Evolutionary conservation across 2,797 vertebrate species (phyloP).

Genomic region (Rhinoraja longicauda): DNA sequence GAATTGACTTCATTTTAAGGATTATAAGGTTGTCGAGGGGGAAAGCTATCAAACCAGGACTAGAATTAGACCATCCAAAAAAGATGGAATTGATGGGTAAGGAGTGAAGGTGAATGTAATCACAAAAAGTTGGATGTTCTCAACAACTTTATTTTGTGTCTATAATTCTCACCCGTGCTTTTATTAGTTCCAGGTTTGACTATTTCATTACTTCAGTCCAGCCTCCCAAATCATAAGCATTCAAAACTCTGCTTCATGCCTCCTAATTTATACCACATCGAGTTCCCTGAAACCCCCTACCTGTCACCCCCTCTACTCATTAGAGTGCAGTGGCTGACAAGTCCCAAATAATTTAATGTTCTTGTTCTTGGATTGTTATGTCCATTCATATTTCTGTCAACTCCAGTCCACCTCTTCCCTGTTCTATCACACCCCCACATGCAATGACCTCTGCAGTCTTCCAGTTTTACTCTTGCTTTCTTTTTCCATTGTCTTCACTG

Average conservation of each 20-base stretch:
- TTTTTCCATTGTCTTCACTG: too few species aligned
- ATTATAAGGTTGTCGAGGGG: background rate
- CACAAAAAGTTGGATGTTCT: background rate
- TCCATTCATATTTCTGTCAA: background rate
- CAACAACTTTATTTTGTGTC: background rate
- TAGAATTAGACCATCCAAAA: background rate
- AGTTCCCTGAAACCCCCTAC: background rate
- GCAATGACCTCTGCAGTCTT: too few species aligned
- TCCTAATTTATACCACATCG: background rate
- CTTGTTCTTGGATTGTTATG: background rate
- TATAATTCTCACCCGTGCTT: background rate
- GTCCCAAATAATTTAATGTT: background rate
- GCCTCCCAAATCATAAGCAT: background rate
- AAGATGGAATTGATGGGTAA: background rate
- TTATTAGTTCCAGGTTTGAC: background rate
- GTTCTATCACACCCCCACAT: too few species aligned
- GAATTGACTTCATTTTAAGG: background rate
- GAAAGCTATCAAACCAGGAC: background rate
- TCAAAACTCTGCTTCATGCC: background rate
- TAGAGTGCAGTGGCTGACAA: background rate
- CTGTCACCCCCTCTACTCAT: background rate
- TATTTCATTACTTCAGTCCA: background rate
- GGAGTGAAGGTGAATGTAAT: background rate
- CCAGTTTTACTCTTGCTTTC: too few species aligned
- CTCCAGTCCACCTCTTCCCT: background rate